Evolutionary conservation across 92 coral and sea anemone species (phyloP).

Genomic region (Umimayanthus chanpuru): DNA sequence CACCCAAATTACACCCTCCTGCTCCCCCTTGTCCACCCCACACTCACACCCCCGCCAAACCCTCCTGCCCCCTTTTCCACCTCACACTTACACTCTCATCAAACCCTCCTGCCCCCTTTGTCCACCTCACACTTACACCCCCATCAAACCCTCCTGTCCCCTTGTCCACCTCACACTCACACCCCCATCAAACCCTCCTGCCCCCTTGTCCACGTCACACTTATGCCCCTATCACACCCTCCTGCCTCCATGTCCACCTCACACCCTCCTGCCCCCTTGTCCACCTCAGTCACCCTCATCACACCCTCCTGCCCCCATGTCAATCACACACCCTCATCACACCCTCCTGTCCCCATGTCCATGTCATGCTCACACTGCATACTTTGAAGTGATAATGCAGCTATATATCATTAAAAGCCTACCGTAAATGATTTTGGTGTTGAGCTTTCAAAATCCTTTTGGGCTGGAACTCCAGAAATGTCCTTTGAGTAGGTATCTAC

Average conservation of each 20-base stretch:
- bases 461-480: slow-evolving; percentile 58
- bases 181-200: not conserved
- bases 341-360: not conserved
- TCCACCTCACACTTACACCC: not conserved
- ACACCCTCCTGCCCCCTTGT: not conserved
- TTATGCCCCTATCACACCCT: too few species aligned
- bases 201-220: not conserved
- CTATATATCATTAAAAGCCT: not conserved
- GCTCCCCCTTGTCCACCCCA: not conserved
- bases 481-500: slow-evolving; percentile 56
- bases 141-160: too few species aligned
- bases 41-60: not conserved
- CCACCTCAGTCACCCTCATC: not conserved
- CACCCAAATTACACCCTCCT: not conserved
- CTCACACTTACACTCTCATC: not conserved
- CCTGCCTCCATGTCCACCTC: not conserved
- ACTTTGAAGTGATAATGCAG: not conserved
- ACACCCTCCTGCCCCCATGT: not conserved
- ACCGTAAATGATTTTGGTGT: slow-evolving; percentile 48
- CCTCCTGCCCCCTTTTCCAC: not conserved
- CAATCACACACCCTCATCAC: not conserved
- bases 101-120: too few species aligned
- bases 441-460: slow-evolving; percentile 51
- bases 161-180: not conserved
- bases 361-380: not conserved